Percentiles rank a stretch among this genome's conserved stretches.
These are phyloP conservation scores for Branchipolynoe longqiensis DNA, from an alignment of 2,888 invertebrate species.

Conservation along the genomic window DNA sequence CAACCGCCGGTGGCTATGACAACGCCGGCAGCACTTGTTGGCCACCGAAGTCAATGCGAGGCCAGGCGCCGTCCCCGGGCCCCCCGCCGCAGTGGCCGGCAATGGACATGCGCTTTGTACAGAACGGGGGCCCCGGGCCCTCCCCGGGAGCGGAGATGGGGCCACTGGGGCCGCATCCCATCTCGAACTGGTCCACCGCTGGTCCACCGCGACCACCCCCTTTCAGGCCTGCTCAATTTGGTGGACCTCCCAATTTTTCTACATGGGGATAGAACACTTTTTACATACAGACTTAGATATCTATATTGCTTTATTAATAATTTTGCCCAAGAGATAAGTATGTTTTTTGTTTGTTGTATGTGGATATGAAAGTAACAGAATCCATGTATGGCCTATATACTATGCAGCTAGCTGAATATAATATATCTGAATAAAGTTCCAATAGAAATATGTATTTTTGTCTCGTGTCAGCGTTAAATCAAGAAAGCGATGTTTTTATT, in stretches of 20 bases:
- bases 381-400: no score
- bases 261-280: no score
- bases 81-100: not conserved
- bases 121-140: conserved; percentile 17
- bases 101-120: conserved; percentile 58
- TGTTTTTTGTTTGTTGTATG: no score
- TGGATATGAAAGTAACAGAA: not conserved
- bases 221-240: conserved; percentile 58
- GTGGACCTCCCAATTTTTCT: conserved; percentile 54
- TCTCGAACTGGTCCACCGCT: not conserved
- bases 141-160: not conserved
- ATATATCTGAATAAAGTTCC: no score
- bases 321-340: conserved; percentile 22
- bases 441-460: no score
- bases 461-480: no score
- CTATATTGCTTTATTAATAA: no score
- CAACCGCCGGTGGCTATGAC: not conserved
- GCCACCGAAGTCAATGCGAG: not conserved
- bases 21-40: not conserved
- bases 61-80: no score
- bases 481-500: no score
- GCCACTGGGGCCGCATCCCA: not conserved
- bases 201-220: not conserved
- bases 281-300: no score
- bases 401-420: no score